Percentiles rank a stretch among this genome's conserved stretches.
Evolutionary conservation across 2,888 invertebrate species (phyloP).

Genomic region (Argyresthia albistria): DNA sequence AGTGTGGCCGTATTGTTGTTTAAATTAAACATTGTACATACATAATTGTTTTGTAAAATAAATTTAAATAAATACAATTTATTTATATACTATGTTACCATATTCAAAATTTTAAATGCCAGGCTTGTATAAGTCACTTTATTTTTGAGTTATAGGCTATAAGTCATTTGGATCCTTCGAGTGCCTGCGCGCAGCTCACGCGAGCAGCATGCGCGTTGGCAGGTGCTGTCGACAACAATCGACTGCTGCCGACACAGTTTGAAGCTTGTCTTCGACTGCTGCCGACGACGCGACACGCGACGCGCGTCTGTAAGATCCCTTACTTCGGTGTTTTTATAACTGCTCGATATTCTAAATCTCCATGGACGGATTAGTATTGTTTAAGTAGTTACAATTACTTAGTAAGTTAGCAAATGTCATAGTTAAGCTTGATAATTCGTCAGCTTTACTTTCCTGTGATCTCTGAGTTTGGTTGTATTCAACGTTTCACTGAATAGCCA

Average conservation of each 20-base stretch:
- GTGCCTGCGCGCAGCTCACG: no score
- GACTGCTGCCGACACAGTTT: no score
- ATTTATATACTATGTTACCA: conserved; percentile 8
- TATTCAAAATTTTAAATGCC: conserved; percentile 11
- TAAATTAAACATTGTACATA: conserved; percentile 9
- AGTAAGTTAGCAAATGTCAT: conserved; percentile 26
- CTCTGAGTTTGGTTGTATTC: conserved; percentile 50
- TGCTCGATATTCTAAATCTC: conserved; percentile 6
- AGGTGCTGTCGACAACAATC: no score
- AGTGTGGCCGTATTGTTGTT: conserved; percentile 19
- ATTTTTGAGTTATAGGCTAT: conserved; percentile 11
- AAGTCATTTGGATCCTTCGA: not conserved
- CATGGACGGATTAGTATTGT: conserved; percentile 18
- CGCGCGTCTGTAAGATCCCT: no score
- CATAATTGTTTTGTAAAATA: conserved; percentile 7
- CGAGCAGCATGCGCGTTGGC: no score
- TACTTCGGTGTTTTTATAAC: not conserved
- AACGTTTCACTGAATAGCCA: conserved; percentile 36
- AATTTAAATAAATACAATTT: conserved; percentile 5
- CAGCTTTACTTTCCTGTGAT: conserved; percentile 53
- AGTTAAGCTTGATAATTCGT: conserved; percentile 39
- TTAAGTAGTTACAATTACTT: conserved; percentile 11
- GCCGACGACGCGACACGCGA: no score
- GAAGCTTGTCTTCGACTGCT: no score
- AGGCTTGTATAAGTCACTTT: not conserved